Conservation (phyloP, 2,113 vertebrate genomes). For the Peromyscus polionotus region DNA sequence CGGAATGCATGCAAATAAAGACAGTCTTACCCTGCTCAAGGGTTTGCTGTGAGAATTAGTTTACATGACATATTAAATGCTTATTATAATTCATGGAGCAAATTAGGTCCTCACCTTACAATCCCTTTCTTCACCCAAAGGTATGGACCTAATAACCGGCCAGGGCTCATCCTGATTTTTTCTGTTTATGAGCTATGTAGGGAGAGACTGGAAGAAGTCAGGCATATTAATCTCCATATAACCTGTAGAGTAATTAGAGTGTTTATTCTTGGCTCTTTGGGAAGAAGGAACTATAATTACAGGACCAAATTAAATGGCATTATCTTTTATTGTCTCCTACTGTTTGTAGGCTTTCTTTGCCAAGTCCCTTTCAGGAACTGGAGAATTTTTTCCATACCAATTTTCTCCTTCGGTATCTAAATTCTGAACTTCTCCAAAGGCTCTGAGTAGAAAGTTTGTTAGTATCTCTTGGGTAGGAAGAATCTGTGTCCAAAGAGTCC, state of each 20-base stretch:
- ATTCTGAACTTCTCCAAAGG: background rate
- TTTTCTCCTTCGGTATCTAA: conserved; percentile 9
- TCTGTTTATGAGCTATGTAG: conserved; percentile 70
- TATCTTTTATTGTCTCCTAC: conserved; percentile 79
- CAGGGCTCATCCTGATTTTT: conserved; percentile 32
- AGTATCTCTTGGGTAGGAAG: background rate
- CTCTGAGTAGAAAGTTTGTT: background rate
- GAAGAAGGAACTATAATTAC: conserved; percentile 80
- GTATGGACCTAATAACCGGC: conserved; percentile 54
- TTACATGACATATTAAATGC: conserved; percentile 65
- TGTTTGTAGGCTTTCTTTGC: conserved; percentile 60
- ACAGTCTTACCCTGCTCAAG: conserved; percentile 1
- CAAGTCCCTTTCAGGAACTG: conserved; percentile 65
- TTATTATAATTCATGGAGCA: conserved; percentile 63
- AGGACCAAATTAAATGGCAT: conserved; percentile 80
- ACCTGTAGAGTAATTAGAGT: conserved; percentile 82
- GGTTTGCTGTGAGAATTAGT: conserved; percentile 65
- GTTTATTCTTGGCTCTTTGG: conserved; percentile 79
- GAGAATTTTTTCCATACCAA: conserved; percentile 21
- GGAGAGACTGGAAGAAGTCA: conserved; percentile 68
- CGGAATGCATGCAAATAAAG: conserved; percentile 5
- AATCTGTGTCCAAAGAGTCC: background rate
- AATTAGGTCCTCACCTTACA: conserved; percentile 64
- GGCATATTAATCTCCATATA: conserved; percentile 80
- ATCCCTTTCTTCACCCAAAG: conserved; percentile 36